Conservation (phyloP, 2,888 invertebrate species). For the Embidobia sp. region DNA sequence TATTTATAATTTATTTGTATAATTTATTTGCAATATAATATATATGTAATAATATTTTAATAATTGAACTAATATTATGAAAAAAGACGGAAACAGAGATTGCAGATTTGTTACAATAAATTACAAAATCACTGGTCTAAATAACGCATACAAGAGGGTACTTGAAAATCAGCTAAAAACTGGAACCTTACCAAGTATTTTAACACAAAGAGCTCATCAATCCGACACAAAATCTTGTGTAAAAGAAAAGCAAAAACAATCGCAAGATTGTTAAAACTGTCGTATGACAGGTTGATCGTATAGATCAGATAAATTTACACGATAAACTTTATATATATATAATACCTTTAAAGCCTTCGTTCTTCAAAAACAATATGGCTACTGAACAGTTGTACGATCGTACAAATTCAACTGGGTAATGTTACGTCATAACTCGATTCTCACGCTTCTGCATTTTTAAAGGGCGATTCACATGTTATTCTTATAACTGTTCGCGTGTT, state of each 20-base stretch:
- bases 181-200: constrained; percentile 40
- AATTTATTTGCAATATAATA: too few relatives aligned
- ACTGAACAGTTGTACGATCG: constrained; percentile 70
- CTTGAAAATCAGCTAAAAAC: background rate
- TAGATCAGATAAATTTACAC: constrained; percentile 70
- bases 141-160: too few relatives aligned
- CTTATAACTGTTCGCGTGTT: too few relatives aligned
- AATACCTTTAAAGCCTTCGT: constrained; percentile 78
- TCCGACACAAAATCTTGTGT: constrained; percentile 39
- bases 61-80: too few relatives aligned
- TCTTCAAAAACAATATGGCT: constrained; percentile 80
- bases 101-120: too few relatives aligned
- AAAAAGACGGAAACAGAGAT: too few relatives aligned
- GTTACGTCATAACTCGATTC: constrained; percentile 72
- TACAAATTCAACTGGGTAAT: constrained; percentile 47
- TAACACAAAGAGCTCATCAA: constrained; percentile 30
- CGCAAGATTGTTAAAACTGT: constrained; percentile 27
- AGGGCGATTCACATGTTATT: background rate
- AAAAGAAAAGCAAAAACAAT: constrained; percentile 26
- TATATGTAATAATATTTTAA: too few relatives aligned
- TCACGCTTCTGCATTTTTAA: background rate
- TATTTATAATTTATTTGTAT: too few relatives aligned
- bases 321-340: constrained; percentile 74
- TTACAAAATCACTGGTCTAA: too few relatives aligned
- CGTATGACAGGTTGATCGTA: constrained; percentile 32